Conservation (phyloP, 1,140 invertebrate genomes). For the Drosophila asahinai region DNA sequence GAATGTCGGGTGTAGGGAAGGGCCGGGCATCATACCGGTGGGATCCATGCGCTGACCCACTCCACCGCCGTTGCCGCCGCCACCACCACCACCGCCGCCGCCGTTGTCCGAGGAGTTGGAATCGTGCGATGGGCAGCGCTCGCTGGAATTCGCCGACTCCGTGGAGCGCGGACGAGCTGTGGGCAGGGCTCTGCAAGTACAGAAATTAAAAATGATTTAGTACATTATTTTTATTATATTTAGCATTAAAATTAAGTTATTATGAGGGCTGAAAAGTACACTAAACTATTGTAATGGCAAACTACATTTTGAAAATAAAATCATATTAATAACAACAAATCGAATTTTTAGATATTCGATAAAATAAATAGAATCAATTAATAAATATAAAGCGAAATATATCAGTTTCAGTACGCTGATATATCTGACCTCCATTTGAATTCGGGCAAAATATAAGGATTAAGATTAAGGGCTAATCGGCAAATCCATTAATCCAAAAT, state of each 20-base stretch:
- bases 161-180: constrained; percentile 92
- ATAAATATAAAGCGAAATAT: background rate
- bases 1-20: constrained; percentile 85
- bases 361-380: too few species aligned
- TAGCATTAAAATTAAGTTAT: background rate
- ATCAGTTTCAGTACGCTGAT: too few species aligned
- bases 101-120: constrained; percentile 88
- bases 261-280: too few species aligned
- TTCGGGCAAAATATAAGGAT: background rate
- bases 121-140: constrained; percentile 89
- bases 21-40: constrained; percentile 78
- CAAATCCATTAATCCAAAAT: constrained; percentile 27
- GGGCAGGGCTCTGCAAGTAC: constrained; percentile 89
- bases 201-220: background rate
- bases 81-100: constrained; percentile 85
- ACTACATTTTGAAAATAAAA: too few species aligned
- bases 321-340: too few species aligned
- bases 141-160: constrained; percentile 90
- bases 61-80: constrained; percentile 34
- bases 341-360: background rate
- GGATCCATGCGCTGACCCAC: constrained; percentile 45
- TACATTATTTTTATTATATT: background rate
- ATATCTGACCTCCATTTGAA: constrained; percentile 1
- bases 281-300: too few species aligned
- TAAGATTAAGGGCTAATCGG: constrained; percentile 24